Percentiles rank a stretch among this genome's conserved stretches.
phyloP scores from a whole-genome alignment of 2,113 vertebrate genomes.

The Eira barbara region DNA sequence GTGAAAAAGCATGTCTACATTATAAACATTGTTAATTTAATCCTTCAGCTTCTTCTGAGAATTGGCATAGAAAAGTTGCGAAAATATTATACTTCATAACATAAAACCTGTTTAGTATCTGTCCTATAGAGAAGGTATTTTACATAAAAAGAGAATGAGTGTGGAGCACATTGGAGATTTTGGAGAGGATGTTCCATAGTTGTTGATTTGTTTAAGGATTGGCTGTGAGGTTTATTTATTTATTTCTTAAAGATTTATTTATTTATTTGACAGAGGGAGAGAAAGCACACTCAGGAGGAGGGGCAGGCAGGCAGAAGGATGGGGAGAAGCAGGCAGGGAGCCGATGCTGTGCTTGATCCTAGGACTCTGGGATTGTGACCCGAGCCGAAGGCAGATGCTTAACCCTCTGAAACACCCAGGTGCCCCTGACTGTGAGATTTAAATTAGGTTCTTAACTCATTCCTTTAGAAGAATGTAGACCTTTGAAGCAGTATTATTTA shows the following conservation, averaged over 20 bases:
- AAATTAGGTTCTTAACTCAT: neutral
- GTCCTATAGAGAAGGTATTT: neutral
- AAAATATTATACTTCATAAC: neutral
- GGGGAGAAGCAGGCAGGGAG: too few relatives aligned
- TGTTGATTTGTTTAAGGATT: neutral
- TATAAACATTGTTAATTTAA: neutral
- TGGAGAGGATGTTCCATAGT: neutral
- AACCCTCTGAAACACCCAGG: too few relatives aligned
- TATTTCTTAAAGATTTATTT: too few relatives aligned
- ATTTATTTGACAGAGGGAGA: too few relatives aligned
- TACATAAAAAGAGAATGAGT: neutral
- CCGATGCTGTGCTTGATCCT: too few relatives aligned
- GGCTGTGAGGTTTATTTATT: neutral
- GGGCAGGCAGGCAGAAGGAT: too few relatives aligned
- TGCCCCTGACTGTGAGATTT: neutral
- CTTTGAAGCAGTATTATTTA: neutral
- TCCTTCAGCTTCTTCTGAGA: neutral
- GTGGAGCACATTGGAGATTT: neutral
- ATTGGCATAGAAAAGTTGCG: neutral
- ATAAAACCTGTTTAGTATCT: neutral
- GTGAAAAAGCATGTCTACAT: neutral
- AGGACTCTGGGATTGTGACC: too few relatives aligned
- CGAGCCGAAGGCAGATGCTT: too few relatives aligned
- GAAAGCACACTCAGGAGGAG: too few relatives aligned
- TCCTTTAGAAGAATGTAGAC: neutral